Evolutionary conservation across 2,797 vertebrate genomes (phyloP), one percentile per base, ranked within the genome.

Genomic region (Todus mexicanus): DNA sequence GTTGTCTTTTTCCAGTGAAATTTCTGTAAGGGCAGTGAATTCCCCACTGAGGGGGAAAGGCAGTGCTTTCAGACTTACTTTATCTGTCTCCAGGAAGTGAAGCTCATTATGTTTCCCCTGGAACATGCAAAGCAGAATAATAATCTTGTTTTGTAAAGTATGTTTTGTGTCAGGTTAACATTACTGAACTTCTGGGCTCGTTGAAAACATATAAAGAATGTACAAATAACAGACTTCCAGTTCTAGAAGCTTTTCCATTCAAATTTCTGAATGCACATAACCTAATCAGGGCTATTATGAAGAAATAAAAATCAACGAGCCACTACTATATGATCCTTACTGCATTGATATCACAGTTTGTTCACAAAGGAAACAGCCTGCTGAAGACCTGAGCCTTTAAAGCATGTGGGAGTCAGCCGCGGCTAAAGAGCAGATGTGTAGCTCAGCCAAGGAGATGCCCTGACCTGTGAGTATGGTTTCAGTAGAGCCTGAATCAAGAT

Each of bases 1-100:
- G 33, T 33, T 79, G 65, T n/a, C 8, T 75, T 69, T 70, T 75
- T 92, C 53, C 80, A 90, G 77, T 1, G 2, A 48, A 64, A 23
- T 72, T 64, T 81, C 65, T 84, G 87, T 54, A 76, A 59, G 38
- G 13, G 60, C 48, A 38, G 70, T 15, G 26, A 80, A 72, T 59
- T 80, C 79, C 74, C 38, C 54, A 31, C 43, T 17, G 75, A 60
- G 1, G 37, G 48, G 64, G 48, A 83, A 60, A 79, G 59, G 57
- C 66, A 29, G 54, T 20, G 63, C 74, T 78, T 68, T 79, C 84
- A 93, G 88, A 66, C 48, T 43, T 86, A 43, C 73, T 91, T 87
- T 74, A 61, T 81, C 70, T 69, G 51, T 69, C 81, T 89, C 56
- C 89, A 92, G 84, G 87, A 94, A 91, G 56, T 17, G 51, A 87